Evolutionary conservation across 2,797 vertebrate genomes (phyloP), one percentile per base, ranked within the genome.

Genomic region (Taeniopygia guttata): DNA sequence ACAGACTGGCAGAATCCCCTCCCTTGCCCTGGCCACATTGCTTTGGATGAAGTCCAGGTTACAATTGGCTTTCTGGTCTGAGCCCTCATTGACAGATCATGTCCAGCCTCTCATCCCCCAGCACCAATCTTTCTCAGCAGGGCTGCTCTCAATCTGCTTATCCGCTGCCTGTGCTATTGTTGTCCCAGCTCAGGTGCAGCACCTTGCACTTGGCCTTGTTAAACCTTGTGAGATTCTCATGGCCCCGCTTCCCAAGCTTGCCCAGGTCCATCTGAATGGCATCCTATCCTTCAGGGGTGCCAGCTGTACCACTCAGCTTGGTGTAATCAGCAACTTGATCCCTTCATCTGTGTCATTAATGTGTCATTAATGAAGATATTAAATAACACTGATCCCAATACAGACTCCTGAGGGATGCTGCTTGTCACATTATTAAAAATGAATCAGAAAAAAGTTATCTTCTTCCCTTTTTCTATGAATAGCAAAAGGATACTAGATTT

Each of bases 61-160:
- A 23, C 19, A n/a, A 7, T 1, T 52, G 25, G 12, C 26, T 43
- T 45, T 45, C 26, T 49, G 54, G 30, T 29, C 16, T 51, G 21
- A 36, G 26, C 26, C 27, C 8, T 30, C 38, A 25, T 11, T 51
- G 66, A 6, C n/a, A 29, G 13, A 30, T n/a, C 40, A 13, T 16
- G n/a, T n/a, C 29, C 38, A 46, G 12, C 34, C 23, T 22, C 27
- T 46, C 49, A 63, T 27, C 19, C 40, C 30, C 10, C 58, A 72
- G 48, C n/a, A 46, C 1, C 5, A 15, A 16, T 15, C 29, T 38
- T 62, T 32, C 18, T 32, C 0, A 0, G 23, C 29, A 54, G 80
- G 12, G 6, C 12, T 72, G 10, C n/a, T 32, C 42, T 46, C 15
- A 7, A 10, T 27, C 27, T 46, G 11, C 36, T 36, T 16, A 29